Base-by-base conservation (phyloP, 2,113 vertebrate genomes). In the Cettia cetti region DNA sequence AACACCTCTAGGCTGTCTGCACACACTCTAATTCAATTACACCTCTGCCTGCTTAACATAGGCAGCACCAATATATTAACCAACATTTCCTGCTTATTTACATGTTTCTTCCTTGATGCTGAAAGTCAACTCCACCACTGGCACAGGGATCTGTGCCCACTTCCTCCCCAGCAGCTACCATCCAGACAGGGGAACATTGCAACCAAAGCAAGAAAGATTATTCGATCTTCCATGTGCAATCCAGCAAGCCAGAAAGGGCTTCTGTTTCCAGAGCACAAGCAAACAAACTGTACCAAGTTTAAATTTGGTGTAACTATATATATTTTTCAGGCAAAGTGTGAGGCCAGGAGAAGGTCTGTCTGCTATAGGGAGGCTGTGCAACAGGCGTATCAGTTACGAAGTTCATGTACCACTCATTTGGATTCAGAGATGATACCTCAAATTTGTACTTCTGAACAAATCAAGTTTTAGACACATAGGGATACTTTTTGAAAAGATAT, bases 51-150 rank as follows among this genome's bases (percentile, higher is more conserved):
- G 47, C 87, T 94, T 65, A 52, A 88, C 45, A 31, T 18, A 54
- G 0, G 2, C 22, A 87, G 27, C 63, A 86, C 28, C 49, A 75
- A 40, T 49, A 68, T 81, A 94, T 83, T 92, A 91, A 83, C 44
- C 71, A 77, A 64, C 21, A 71, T 86, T 96, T 94, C 81, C 69
- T 89, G 64, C 91, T 89, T 94, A 78, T 92, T 94, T 92, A 84
- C 61, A 86, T 81, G 45, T n/a, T 86, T 90, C 11, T 60, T 74
- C 82, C 84, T 95, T 76, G 74, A 87, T 85, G 83, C 47, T 53
- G 54, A 60, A 90, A 86, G 68, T 64, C 76, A 85, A 0, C 47
- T 89, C 27, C 59, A 84, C 57, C 53, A 59, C 68, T 89, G 72
- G 82, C 50, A 61, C 27, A 65, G 60, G 39, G 18, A 86, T 77